Percentiles rank a stretch among this genome's conserved stretches.
phyloP scores from a whole-genome alignment of 2,113 vertebrate species.

The Pandion haliaetus region DNA sequence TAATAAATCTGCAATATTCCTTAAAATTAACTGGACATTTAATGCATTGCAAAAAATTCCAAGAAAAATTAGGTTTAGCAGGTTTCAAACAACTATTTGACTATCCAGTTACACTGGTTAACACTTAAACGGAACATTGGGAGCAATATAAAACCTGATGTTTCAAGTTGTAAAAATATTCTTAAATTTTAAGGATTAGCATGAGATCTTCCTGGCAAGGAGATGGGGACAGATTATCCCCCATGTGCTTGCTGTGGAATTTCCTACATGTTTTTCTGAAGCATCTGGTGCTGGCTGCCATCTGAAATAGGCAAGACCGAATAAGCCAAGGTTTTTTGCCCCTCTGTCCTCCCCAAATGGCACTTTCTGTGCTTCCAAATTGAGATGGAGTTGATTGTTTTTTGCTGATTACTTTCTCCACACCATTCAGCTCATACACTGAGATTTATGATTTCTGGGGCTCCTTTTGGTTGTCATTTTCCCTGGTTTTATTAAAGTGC shows the following conservation, averaged over 20 bases:
- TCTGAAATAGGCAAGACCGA: neutral
- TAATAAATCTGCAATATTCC: neutral
- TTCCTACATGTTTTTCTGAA: conserved; percentile 7
- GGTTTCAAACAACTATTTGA: neutral
- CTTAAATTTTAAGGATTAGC: conserved; percentile 26
- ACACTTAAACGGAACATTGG: neutral
- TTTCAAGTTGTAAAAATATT: conserved; percentile 26
- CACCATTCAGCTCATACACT: neutral
- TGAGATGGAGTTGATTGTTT: neutral
- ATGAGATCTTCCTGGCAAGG: conserved; percentile 37
- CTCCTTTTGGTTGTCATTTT: conserved; percentile 1
- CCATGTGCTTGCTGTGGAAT: conserved; percentile 44
- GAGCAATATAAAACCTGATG: neutral
- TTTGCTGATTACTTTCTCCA: neutral
- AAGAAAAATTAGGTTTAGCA: neutral
- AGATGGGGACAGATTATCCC: conserved; percentile 13
- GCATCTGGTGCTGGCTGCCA: conserved; percentile 20
- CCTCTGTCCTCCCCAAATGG: neutral
- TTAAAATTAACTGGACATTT: neutral
- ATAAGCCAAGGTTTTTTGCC: neutral
- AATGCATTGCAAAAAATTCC: neutral
- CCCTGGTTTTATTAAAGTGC: neutral
- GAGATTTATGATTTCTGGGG: conserved; percentile 1
- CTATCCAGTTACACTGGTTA: neutral
- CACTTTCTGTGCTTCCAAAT: neutral